These are phyloP conservation scores for Arenaria interpres DNA, from an alignment of 2,113 vertebrate species.

Conservation along the genomic window DNA sequence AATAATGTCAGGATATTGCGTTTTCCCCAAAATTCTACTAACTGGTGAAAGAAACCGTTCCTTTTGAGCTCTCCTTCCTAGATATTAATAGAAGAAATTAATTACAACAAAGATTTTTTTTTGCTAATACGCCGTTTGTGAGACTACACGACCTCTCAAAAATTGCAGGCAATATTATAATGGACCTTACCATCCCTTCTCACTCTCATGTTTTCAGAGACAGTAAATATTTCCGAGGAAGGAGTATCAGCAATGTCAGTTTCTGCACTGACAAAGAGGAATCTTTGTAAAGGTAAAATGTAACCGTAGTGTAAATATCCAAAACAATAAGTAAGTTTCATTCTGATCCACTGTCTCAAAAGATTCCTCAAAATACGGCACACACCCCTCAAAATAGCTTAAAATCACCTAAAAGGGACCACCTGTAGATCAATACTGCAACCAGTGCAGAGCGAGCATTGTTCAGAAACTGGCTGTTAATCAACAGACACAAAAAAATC, in stretches of 20 bases:
- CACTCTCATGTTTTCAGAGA: neutral
- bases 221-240: neutral
- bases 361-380: neutral
- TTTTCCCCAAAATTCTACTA: neutral
- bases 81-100: neutral
- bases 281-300: neutral
- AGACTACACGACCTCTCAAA: neutral
- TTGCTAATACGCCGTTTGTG: neutral
- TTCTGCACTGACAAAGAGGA: neutral
- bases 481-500: neutral
- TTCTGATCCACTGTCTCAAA: neutral
- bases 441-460: neutral
- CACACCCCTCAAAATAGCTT: neutral
- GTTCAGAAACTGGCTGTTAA: neutral
- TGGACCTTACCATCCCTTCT: rapidly evolving
- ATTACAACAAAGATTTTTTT: neutral
- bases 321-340: neutral
- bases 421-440: neutral
- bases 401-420: neutral
- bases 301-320: neutral
- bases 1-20: neutral
- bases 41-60: neutral
- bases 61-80: neutral
- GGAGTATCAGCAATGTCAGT: neutral
- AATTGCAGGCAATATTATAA: neutral